Conservation (phyloP, 2,888 invertebrate genomes). For the Hirudinaria manillensis region DNA sequence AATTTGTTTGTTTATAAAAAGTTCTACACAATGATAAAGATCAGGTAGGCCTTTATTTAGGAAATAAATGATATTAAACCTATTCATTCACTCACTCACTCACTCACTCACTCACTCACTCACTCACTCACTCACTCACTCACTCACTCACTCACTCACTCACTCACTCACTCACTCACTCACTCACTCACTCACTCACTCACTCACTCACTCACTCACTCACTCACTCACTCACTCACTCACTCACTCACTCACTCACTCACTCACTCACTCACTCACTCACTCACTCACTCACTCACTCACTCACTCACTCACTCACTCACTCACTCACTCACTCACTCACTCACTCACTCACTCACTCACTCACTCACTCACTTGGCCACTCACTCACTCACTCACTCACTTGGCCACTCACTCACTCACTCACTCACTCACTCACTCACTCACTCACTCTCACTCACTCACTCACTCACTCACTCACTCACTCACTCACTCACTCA, state of each 20-base stretch:
- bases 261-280: conserved; percentile 32
- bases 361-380: conserved; percentile 31
- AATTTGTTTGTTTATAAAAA: no score
- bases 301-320: conserved; percentile 31
- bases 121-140: no score
- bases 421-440: conserved; percentile 26
- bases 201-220: conserved; percentile 20
- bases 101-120: no score
- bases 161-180: conserved; percentile 10
- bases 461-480: conserved; percentile 16
- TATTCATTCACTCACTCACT: no score
- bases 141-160: no score
- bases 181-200: conserved; percentile 19
- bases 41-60: no score
- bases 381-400: conserved; percentile 32
- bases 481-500: conserved; percentile 19
- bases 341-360: conserved; percentile 31
- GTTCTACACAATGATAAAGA: no score
- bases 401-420: conserved; percentile 30
- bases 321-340: conserved; percentile 32
- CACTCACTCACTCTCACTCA: no score
- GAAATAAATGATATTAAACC: no score
- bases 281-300: conserved; percentile 32
- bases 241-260: conserved; percentile 30
- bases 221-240: conserved; percentile 3